phyloP scores from a whole-genome alignment of 1,140 invertebrate species.

The Sweltsa coloradensis region DNA sequence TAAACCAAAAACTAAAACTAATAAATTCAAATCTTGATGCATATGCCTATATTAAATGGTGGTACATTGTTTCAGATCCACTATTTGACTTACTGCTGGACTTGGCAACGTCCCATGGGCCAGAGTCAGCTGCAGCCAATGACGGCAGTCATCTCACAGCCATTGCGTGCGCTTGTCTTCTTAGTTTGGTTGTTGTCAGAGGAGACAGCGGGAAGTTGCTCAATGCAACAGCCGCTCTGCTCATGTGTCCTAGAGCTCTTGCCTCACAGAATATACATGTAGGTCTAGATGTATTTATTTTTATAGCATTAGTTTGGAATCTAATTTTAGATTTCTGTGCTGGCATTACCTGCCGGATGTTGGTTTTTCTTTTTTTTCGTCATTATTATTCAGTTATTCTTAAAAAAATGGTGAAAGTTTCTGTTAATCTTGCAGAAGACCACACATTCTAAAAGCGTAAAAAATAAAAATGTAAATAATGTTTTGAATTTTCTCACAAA shows the following conservation, averaged over 20 bases:
- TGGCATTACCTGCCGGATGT: neutral
- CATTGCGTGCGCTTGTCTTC: constrained; percentile 77
- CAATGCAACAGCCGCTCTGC: constrained; percentile 68
- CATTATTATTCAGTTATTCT: constrained; percentile 1
- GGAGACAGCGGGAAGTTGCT: constrained; percentile 89
- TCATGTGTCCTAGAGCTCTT: constrained; percentile 71
- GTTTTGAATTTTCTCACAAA: too few relatives aligned
- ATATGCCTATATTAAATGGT: too few relatives aligned
- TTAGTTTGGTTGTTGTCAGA: constrained; percentile 81
- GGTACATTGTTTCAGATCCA: constrained; percentile 43
- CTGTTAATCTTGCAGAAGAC: too few relatives aligned
- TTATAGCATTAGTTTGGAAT: too few relatives aligned
- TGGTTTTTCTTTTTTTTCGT: constrained; percentile 8
- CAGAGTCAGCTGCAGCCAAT: constrained; percentile 31
- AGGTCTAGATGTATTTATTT: too few relatives aligned
- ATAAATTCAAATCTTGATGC: too few relatives aligned
- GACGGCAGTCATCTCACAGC: constrained; percentile 62
- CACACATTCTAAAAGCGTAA: too few relatives aligned
- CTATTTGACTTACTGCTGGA: constrained; percentile 68
- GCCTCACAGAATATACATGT: constrained; percentile 70
- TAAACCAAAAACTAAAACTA: too few relatives aligned
- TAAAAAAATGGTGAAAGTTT: too few relatives aligned
- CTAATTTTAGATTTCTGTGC: too few relatives aligned
- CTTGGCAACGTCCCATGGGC: constrained; percentile 51
- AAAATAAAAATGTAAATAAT: too few relatives aligned